Evolutionary conservation across 2,888 invertebrate species (phyloP).

Genomic region (Erynnis tages): DNA sequence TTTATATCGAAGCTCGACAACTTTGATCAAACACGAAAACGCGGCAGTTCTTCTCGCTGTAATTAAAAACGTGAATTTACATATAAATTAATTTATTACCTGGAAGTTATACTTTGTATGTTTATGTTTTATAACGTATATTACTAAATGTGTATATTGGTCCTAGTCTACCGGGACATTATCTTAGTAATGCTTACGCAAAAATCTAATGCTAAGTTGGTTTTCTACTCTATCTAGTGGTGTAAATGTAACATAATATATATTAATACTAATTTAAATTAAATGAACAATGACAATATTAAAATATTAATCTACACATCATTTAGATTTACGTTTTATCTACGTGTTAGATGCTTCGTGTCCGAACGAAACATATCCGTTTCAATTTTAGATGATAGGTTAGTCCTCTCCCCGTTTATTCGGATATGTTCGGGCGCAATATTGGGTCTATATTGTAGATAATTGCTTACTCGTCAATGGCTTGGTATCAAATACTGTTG

Average conservation of each 20-base stretch:
- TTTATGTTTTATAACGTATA: conserved; percentile 4
- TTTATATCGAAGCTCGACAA: conserved; percentile 10
- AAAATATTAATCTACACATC: conserved; percentile 72
- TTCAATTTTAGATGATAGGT: conserved; percentile 53
- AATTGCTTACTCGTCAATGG: conserved; percentile 34
- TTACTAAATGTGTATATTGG: conserved; percentile 17
- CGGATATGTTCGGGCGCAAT: conserved; percentile 39
- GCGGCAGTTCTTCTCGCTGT: conserved; percentile 5
- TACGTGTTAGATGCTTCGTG: conserved; percentile 71
- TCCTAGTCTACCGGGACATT: background rate
- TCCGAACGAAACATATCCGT: conserved; percentile 56
- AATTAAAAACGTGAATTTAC: conserved; percentile 22
- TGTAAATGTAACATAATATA: conserved; percentile 70
- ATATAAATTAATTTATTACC: conserved; percentile 21
- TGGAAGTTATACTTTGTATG: conserved; percentile 9
- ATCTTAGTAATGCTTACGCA: conserved; percentile 22
- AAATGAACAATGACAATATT: conserved; percentile 74
- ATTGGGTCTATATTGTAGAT: conserved; percentile 40
- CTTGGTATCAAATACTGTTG: conserved; percentile 29
- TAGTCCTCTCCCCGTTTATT: conserved; percentile 51
- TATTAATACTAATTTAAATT: conserved; percentile 70
- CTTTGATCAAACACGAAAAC: conserved; percentile 4
- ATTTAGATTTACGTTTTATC: conserved; percentile 69
- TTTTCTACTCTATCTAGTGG: conserved; percentile 61
- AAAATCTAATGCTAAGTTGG: conserved; percentile 46